Base-by-base conservation (phyloP, 1,140 invertebrate genomes). In the Berghia stephanieae region DNA sequence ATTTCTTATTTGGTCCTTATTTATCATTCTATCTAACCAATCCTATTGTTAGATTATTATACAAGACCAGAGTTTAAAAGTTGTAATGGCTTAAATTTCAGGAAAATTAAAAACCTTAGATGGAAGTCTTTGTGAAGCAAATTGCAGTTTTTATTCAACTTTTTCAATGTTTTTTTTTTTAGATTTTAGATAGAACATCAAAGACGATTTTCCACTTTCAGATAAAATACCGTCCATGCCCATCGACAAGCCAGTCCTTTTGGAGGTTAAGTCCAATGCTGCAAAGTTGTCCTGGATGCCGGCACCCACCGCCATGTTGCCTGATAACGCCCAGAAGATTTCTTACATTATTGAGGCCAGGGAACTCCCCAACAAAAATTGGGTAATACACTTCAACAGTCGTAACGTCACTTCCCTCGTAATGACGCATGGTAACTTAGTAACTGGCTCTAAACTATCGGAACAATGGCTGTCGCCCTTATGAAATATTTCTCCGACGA, bases 291-390 rank as follows among this genome's bases (percentile, higher is more conserved):
- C 83, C 18, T 88, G 86, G 86, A 75, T 83, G 42, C 86, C 86
- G 21, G 86, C 85, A 1, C 80, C 78, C 57, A 84, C 83, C 0
- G 79, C 74, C 21, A 66, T 69, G n/a, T 71, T 87, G 10, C 83
- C 86, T 8, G 74, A 78, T 38, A 83, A 84, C 21, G 82, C 84
- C 24, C 78, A 80, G 75, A 82, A 80, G 10, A 72, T 85, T 40
- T 81, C 84, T 36, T 88, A 88, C 67, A 76, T 79, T 8, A 76
- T 88, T 4, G 86, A 88, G 78, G 84, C 82, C 21, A 60, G 85
- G 21, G 84, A 87, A 78, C 38, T 86, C 46, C 88, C 86, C 18
- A 82, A 80, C 63, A 84, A 80, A 36, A 80, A 83, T n/a, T 90
- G 88, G 87, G 74, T 76, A 60, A 66, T 60, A 8, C 57, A 60